phyloP scores from a whole-genome alignment of 2,888 invertebrate genomes.

The Empis stercorea region DNA sequence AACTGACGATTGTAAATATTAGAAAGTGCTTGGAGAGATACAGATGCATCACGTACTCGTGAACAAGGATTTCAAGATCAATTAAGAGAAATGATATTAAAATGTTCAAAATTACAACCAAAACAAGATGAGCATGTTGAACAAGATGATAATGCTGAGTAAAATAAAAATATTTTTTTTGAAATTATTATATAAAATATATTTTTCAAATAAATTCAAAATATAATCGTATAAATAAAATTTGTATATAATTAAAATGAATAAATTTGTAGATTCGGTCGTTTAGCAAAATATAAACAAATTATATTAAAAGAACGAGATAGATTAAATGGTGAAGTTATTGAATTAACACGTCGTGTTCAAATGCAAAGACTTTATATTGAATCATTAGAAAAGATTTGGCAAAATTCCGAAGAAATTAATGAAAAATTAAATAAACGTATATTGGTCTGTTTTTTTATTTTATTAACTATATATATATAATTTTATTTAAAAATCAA shows the following conservation, averaged over 20 bases:
- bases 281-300: slow-evolving; percentile 25
- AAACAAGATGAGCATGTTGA: slow-evolving; percentile 3
- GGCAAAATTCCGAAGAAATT: slow-evolving; percentile 21
- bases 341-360: slow-evolving; percentile 26
- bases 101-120: slow-evolving; percentile 20
- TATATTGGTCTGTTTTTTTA: neutral
- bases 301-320: slow-evolving; percentile 29
- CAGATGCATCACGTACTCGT: slow-evolving; percentile 23
- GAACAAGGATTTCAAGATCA: slow-evolving; percentile 27
- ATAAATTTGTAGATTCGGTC: slow-evolving; percentile 20
- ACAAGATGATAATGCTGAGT: neutral
- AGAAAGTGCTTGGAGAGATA: slow-evolving; percentile 27
- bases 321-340: slow-evolving; percentile 26
- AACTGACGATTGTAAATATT: neutral
- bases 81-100: slow-evolving; percentile 22
- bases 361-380: slow-evolving; percentile 25
- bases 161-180: neutral
- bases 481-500: too few relatives aligned
- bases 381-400: slow-evolving; percentile 24
- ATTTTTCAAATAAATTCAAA: too few relatives aligned
- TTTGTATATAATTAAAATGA: neutral
- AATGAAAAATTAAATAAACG: slow-evolving; percentile 13
- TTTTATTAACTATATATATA: neutral
- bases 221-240: neutral
- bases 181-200: too few relatives aligned